These are phyloP conservation scores for Neoaliturus tenellus DNA, from an alignment of 2,888 invertebrate species.

Conservation along the genomic window DNA sequence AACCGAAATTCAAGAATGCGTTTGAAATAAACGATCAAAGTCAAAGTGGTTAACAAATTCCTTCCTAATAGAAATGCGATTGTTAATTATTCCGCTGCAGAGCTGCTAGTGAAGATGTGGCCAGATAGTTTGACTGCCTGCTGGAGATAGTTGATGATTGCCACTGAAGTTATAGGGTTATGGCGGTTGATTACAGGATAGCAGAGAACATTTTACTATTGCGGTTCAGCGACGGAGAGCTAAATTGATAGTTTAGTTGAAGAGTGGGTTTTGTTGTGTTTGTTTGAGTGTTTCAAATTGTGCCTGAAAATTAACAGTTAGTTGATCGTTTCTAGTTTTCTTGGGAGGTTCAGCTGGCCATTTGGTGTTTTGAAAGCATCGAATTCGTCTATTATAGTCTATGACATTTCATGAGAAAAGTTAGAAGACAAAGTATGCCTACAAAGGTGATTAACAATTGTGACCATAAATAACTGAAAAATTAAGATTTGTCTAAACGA, in stretches of 20 bases:
- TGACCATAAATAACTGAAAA: too few species aligned
- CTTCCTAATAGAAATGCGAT: conserved; percentile 1
- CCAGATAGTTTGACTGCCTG: background rate
- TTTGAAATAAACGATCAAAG: too few species aligned
- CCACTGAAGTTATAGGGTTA: background rate
- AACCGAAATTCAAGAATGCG: too few species aligned
- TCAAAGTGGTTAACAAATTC: background rate
- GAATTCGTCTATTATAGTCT: too few species aligned
- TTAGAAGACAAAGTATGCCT: too few species aligned
- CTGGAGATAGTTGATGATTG: background rate
- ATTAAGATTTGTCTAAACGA: too few species aligned
- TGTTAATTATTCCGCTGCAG: background rate
- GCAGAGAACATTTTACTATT: conserved; percentile 4
- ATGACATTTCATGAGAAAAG: too few species aligned
- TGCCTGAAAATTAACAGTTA: too few species aligned
- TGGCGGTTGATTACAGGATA: background rate
- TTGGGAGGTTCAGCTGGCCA: too few species aligned
- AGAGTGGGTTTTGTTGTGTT: background rate
- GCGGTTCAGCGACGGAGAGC: background rate
- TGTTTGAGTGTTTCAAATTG: background rate
- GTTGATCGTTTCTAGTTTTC: too few species aligned
- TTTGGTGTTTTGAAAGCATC: too few species aligned
- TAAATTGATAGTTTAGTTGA: conserved; percentile 1
- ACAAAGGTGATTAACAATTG: too few species aligned
- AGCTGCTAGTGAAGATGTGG: background rate